Base-by-base conservation (phyloP, 1,140 invertebrate genomes). In the Uloborus diversus region DNA sequence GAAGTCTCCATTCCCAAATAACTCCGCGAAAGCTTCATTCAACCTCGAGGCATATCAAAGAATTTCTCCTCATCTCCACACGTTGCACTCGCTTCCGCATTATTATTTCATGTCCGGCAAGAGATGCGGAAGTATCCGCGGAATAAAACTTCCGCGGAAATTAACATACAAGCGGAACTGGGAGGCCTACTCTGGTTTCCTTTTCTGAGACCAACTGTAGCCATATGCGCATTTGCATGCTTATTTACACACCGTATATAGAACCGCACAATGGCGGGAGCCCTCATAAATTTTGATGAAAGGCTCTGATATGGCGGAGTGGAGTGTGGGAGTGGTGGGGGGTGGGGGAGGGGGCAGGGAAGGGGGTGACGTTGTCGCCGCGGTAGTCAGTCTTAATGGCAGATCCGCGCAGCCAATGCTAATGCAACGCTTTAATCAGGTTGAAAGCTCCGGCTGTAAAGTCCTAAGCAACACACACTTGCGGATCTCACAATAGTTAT, bases 221-320 rank as follows among this genome's bases (percentile, higher is more conserved):
- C 71, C 71, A 75, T 75, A 75, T 75, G 71, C 71, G 59, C 71
- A 62, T 75, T 75, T 75, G 71, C 71, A 75, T 75, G 71, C 71
- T 53, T 75, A 64, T 64, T 64, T 62, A 62, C 59, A 62, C 71
- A 75, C 71, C 27, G 69, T 73, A 73, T 61, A 69, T 47, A 69
- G 30, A 28, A 30, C 14, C 65, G 53, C 56, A 59, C 33, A 25
- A 57, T n/a, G n/a, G 20, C 20, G 57, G 20, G 59, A 28, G 42
- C 71, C 17, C 57, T 75, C 71, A 75, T 75, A 75, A 75, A 75
- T 75, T 75, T 75, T 75, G 71, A 75, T 75, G 71, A 75, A 75
- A 61, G 57, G 53, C 57, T n/a, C n/a, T n/a, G n/a, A n/a, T n/a
- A n/a, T n/a, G n/a, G n/a, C n/a, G n/a, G n/a, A n/a, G n/a, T 61